Conservation (phyloP, 2,113 vertebrate genomes). For the Dascyllus trimaculatus region DNA sequence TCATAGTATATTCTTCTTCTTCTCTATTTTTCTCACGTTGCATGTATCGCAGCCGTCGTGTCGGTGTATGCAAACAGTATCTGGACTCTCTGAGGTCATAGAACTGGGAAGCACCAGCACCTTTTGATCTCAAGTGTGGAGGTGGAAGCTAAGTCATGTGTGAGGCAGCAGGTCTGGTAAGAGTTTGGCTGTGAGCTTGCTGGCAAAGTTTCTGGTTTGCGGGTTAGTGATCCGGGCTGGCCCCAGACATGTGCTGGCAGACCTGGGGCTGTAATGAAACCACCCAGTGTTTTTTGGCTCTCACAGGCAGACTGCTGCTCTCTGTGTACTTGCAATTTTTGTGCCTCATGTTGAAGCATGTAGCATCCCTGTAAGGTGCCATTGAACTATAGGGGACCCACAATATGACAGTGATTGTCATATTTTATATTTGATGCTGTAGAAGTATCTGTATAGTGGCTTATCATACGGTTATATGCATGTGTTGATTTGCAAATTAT, state of each 20-base stretch:
- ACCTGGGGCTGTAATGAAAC: slow-evolving; percentile 62
- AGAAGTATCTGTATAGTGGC: neutral
- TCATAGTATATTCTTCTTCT: neutral
- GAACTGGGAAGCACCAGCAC: slow-evolving; percentile 25
- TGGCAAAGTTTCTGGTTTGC: slow-evolving; percentile 48
- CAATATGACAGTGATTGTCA: neutral
- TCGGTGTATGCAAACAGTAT: slow-evolving; percentile 4
- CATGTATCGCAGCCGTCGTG: neutral
- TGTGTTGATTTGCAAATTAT: slow-evolving; percentile 15
- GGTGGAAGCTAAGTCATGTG: slow-evolving; percentile 61
- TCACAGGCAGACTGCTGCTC: slow-evolving; percentile 19
- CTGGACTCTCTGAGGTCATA: slow-evolving; percentile 21
- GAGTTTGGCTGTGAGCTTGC: slow-evolving; percentile 57
- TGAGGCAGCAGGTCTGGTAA: slow-evolving; percentile 63
- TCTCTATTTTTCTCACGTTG: neutral
- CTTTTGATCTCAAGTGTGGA: slow-evolving; percentile 47
- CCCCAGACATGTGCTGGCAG: slow-evolving; percentile 62
- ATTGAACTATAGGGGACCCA: neutral
- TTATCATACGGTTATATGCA: slow-evolving; percentile 3
- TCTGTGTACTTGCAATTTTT: slow-evolving; percentile 5
- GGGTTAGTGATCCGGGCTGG: slow-evolving; percentile 56
- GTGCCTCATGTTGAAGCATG: neutral
- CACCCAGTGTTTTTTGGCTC: slow-evolving; percentile 60
- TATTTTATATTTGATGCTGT: neutral
- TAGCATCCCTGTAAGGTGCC: slow-evolving; percentile 31